A percentile compares a stretch with the other conserved stretches of the same genome.
Conservation (phyloP, 2,113 vertebrate genomes). For the Acrocephalus arundinaceus region DNA sequence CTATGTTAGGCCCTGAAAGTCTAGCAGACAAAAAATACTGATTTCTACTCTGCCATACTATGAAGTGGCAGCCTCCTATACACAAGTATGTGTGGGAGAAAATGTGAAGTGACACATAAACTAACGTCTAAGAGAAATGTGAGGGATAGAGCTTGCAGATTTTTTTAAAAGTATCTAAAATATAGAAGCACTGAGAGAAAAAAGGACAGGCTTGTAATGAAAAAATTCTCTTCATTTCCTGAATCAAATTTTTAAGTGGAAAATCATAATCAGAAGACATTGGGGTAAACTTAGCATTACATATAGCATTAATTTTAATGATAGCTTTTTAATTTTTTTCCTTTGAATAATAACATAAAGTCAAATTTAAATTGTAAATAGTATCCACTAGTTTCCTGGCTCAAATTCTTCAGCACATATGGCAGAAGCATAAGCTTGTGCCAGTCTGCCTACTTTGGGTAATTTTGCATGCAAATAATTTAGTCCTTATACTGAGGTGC, state of each 20-base stretch:
- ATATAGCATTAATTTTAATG: slow-evolving; percentile 72
- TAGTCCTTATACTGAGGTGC: slow-evolving; percentile 80
- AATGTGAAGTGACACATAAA: background rate
- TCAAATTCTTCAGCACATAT: slow-evolving; percentile 81
- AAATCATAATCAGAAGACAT: slow-evolving; percentile 37
- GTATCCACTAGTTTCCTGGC: slow-evolving; percentile 79
- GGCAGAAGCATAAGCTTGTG: slow-evolving; percentile 82
- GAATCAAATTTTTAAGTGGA: slow-evolving; percentile 8
- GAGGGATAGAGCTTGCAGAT: background rate
- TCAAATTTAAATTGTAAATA: slow-evolving; percentile 82
- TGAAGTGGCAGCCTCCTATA: background rate
- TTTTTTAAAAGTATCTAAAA: background rate
- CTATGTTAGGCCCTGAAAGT: background rate
- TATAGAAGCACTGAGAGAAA: background rate
- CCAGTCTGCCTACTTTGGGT: slow-evolving; percentile 81
- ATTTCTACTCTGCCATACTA: background rate
- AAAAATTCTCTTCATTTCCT: slow-evolving; percentile 8
- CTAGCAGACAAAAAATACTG: background rate
- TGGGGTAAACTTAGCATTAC: slow-evolving; percentile 32
- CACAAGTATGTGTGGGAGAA: rapidly evolving
- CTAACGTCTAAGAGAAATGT: background rate
- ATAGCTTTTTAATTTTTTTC: slow-evolving; percentile 68
- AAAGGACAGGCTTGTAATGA: background rate
- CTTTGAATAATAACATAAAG: slow-evolving; percentile 76
- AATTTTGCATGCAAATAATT: slow-evolving; percentile 85